These are phyloP conservation scores for Montipora foliosa DNA, from an alignment of 64 coral and sea anemone species.

Conservation along the genomic window DNA sequence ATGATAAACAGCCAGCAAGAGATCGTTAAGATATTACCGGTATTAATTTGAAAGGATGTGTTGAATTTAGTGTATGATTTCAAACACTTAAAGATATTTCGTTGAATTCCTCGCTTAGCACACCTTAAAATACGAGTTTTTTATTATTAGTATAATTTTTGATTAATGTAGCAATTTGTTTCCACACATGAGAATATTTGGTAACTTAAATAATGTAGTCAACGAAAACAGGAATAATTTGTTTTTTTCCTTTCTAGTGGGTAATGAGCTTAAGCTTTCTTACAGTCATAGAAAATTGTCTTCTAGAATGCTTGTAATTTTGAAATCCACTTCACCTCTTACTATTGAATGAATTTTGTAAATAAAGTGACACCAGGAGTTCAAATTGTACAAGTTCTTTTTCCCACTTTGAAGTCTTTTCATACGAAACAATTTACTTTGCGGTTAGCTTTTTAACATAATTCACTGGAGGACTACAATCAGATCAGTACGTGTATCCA, in stretches of 20 bases:
- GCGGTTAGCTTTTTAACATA: not conserved
- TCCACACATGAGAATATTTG: not conserved
- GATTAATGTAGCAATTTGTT: not conserved
- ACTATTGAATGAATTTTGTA: not conserved
- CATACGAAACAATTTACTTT: not conserved
- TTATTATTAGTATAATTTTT: not conserved
- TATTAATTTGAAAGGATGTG: not conserved
- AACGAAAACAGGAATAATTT: not conserved
- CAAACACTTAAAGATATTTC: not conserved
- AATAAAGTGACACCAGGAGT: slow-evolving; percentile 12
- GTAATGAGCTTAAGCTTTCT: not conserved
- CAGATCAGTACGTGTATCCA: no score
- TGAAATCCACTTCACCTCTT: not conserved
- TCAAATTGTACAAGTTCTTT: not conserved
- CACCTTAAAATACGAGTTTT: not conserved
- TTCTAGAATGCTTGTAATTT: not conserved
- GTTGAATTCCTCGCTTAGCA: not conserved
- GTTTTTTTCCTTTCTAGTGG: not conserved
- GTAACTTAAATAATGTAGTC: not conserved
- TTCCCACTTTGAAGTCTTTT: not conserved
- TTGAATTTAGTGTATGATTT: not conserved
- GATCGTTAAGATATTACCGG: not conserved
- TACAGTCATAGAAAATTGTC: not conserved
- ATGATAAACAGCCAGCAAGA: not conserved
- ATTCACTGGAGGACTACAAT: no score